A percentile compares a stretch with the other conserved stretches of the same genome.
Evolutionary conservation across 2,113 vertebrate genomes (phyloP).

Genomic region (Odontesthes bonariensis): DNA sequence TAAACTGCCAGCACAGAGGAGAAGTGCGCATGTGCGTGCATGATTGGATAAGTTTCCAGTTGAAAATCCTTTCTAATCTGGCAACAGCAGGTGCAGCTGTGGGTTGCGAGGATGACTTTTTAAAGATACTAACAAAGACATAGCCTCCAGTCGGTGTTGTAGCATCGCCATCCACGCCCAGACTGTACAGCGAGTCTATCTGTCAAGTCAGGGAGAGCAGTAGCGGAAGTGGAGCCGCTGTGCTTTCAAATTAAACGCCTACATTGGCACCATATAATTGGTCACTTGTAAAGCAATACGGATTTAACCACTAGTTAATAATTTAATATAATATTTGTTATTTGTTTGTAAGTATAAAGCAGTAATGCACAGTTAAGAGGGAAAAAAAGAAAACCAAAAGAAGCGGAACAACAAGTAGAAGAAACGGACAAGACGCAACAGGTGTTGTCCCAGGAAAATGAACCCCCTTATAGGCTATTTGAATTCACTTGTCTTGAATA

Average conservation of each 20-base stretch:
- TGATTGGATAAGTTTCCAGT: constrained; percentile 7
- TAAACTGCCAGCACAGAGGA: background rate
- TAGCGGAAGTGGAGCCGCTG: background rate
- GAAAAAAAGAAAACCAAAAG: too few relatives aligned
- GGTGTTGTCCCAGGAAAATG: too few relatives aligned
- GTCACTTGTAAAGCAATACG: too few relatives aligned
- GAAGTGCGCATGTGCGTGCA: constrained; percentile 31
- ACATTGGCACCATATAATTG: background rate
- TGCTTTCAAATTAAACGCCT: constrained; percentile 56
- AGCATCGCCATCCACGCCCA: constrained; percentile 76
- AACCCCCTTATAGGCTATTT: too few relatives aligned
- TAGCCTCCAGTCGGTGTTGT: constrained; percentile 39
- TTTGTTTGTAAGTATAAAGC: too few relatives aligned
- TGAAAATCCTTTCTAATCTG: background rate
- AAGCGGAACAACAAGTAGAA: too few relatives aligned
- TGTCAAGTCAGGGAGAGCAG: background rate
- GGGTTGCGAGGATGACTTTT: constrained; percentile 34
- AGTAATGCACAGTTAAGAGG: too few relatives aligned
- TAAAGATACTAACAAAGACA: constrained; percentile 62
- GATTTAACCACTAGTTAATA: too few relatives aligned
- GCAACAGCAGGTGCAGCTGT: constrained; percentile 1
- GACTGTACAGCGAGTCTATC: constrained; percentile 27
- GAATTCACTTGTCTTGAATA: too few relatives aligned
- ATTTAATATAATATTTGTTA: too few relatives aligned
- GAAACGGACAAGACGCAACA: too few relatives aligned